Conservation (phyloP, 2,113 vertebrate species). For the Platycercus adscitus region DNA sequence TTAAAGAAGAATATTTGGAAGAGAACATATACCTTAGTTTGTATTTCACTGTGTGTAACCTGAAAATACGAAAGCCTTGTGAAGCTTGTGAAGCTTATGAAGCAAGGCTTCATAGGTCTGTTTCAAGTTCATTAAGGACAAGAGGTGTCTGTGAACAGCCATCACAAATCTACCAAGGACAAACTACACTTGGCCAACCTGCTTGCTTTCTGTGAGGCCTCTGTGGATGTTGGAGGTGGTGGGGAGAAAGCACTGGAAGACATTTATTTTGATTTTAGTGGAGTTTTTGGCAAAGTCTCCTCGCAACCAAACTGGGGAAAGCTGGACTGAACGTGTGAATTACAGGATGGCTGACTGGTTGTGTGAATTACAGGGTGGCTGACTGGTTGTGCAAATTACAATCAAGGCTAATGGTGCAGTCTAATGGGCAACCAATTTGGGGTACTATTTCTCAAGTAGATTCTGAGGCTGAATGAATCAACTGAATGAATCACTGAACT, state of each 20-base stretch:
- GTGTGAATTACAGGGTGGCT: neutral
- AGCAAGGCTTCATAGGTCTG: neutral
- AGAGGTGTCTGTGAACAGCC: neutral
- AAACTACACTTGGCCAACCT: neutral
- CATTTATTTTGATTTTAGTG: neutral
- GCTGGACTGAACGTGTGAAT: neutral
- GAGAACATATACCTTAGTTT: neutral
- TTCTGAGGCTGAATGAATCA: neutral
- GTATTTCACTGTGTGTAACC: neutral
- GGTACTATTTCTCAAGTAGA: neutral
- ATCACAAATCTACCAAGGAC: neutral
- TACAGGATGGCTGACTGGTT: neutral
- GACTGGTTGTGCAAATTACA: neutral
- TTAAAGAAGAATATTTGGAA: neutral
- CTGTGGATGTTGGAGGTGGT: neutral
- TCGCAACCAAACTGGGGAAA: neutral
- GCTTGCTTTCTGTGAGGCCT: neutral
- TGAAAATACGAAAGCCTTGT: neutral
- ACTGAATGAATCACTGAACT: neutral
- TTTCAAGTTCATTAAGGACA: neutral
- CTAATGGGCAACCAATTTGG: neutral
- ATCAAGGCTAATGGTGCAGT: neutral
- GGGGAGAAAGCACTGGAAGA: neutral
- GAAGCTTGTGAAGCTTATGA: neutral
- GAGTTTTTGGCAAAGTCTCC: neutral